Evolutionary conservation across 2,888 invertebrate genomes (phyloP).

Genomic region (Liopterus haemorrhoidalis): DNA sequence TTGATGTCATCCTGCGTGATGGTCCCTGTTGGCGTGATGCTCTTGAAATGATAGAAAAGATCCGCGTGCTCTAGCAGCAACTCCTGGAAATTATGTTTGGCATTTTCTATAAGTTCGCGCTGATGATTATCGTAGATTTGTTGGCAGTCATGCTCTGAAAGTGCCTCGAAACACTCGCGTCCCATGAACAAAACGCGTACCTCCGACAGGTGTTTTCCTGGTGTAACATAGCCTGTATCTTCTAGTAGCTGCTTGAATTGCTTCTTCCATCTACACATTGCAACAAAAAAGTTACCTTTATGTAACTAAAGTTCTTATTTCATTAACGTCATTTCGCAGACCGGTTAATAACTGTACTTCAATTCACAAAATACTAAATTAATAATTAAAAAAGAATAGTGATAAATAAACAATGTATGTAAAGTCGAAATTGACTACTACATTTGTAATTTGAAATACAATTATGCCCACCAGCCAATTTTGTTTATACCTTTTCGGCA

Average conservation of each 20-base stretch:
- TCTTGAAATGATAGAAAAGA: conserved; percentile 88
- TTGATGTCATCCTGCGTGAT: conserved; percentile 92
- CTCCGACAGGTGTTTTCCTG: conserved; percentile 88
- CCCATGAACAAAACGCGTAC: conserved; percentile 89
- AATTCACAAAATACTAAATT: too few species aligned
- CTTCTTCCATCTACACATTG: conserved; percentile 71
- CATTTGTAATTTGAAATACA: too few species aligned
- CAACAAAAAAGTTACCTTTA: conserved; percentile 9
- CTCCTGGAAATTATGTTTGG: conserved; percentile 89
- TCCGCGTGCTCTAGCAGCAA: conserved; percentile 87
- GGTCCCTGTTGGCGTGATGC: conserved; percentile 80
- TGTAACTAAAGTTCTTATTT: too few species aligned
- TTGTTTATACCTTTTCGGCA: conserved; percentile 34
- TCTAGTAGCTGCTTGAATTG: conserved; percentile 90
- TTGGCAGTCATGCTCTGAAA: conserved; percentile 84
- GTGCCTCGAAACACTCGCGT: conserved; percentile 86
- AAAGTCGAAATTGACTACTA: background rate
- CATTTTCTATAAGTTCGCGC: conserved; percentile 79
- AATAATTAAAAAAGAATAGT: too few species aligned
- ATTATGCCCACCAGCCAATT: too few species aligned
- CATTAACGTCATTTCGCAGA: too few species aligned
- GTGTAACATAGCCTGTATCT: conserved; percentile 91
- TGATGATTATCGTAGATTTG: conserved; percentile 93
- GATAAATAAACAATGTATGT: conserved; percentile 1
- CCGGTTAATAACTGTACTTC: too few species aligned